These are phyloP conservation scores for Temnothorax curvispinosus DNA, from an alignment of 1,140 invertebrate genomes.

Conservation along the genomic window DNA sequence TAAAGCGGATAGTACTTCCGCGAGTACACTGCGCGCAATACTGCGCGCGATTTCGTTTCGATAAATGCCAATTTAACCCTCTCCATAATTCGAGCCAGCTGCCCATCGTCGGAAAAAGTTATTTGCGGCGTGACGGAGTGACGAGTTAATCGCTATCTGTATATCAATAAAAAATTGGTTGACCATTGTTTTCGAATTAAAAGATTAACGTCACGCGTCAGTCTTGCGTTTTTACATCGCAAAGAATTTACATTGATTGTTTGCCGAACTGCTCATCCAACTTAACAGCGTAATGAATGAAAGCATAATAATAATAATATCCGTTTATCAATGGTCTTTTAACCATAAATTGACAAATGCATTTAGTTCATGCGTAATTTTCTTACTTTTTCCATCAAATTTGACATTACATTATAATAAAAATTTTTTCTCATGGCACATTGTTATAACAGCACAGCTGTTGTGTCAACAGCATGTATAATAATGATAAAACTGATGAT, in stretches of 20 bases:
- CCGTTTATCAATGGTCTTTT: no score
- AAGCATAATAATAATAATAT: neutral
- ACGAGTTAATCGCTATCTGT: neutral
- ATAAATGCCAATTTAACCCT: conserved; percentile 23
- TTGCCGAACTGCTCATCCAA: neutral
- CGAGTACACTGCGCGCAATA: conserved; percentile 12
- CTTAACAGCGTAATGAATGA: neutral
- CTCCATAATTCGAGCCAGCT: conserved; percentile 22
- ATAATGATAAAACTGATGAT: neutral
- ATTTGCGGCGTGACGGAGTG: neutral
- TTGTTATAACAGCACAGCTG: no score
- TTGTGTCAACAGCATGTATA: no score
- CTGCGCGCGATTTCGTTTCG: conserved; percentile 32
- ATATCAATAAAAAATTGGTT: neutral
- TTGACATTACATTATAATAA: no score
- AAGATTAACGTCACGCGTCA: neutral
- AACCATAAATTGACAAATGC: no score
- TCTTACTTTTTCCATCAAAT: no score
- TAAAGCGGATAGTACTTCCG: conserved; percentile 62
- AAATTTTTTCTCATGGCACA: no score
- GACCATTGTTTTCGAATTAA: neutral
- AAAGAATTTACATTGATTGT: neutral
- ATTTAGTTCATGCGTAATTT: no score
- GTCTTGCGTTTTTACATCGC: neutral
- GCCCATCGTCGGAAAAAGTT: conserved; percentile 1